Percentiles rank a stretch among this genome's conserved stretches.
Evolutionary conservation across 1,140 invertebrate species (phyloP).

Genomic region (Periplaneta americana): DNA sequence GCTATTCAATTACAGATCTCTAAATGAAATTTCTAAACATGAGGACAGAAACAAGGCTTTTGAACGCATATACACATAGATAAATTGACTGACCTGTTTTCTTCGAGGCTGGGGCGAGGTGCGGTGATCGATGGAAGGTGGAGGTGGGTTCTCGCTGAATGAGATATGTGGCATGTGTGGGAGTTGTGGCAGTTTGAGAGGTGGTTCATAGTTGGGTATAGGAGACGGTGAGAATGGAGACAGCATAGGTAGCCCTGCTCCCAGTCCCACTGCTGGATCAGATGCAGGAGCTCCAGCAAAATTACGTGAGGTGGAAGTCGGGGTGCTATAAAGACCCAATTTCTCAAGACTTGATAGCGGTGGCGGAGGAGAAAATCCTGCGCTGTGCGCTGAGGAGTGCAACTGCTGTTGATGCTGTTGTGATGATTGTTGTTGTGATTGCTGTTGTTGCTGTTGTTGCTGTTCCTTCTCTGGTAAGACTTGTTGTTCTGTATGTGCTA

Average conservation of each 20-base stretch:
- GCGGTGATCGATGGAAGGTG: constrained; percentile 36
- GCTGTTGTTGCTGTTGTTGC: not conserved
- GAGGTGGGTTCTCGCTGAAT: constrained; percentile 37
- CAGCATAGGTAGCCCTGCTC: not conserved
- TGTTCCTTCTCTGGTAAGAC: constrained; percentile 20
- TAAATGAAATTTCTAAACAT: too few relatives aligned
- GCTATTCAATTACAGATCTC: too few relatives aligned
- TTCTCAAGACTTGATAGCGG: constrained; percentile 14
- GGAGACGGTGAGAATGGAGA: constrained; percentile 16
- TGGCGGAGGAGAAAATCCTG: constrained; percentile 14
- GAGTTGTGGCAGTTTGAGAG: constrained; percentile 42
- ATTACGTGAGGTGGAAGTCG: constrained; percentile 7
- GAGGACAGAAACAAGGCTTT: too few relatives aligned
- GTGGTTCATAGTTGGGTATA: constrained; percentile 18
- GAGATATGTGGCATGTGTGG: constrained; percentile 36
- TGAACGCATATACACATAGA: too few relatives aligned
- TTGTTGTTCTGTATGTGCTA: constrained; percentile 61
- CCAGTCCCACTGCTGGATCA: not conserved
- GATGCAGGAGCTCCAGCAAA: constrained; percentile 22
- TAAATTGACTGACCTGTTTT: constrained; percentile 53
- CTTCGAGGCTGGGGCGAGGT: constrained; percentile 68
- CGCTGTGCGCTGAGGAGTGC: not conserved
- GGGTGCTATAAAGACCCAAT: constrained; percentile 1
- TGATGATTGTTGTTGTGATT: not conserved
- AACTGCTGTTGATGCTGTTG: not conserved